phyloP scores from a whole-genome alignment of 2,888 invertebrate species.

The Cryptus armator region DNA sequence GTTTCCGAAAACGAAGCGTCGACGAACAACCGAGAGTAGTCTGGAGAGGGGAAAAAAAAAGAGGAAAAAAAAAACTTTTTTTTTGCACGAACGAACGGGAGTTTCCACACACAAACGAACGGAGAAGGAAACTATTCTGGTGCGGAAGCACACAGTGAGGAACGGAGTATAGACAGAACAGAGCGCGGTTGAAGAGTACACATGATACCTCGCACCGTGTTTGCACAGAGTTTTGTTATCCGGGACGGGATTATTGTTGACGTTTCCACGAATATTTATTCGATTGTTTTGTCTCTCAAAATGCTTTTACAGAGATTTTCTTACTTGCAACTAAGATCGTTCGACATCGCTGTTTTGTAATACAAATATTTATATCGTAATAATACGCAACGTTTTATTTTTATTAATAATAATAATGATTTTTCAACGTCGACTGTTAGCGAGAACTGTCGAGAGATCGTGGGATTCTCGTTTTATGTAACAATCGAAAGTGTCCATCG shows the following conservation, averaged over 20 bases:
- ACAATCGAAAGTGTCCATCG: background rate
- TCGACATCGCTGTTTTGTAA: background rate
- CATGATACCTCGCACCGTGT: conserved; percentile 40
- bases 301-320: background rate
- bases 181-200: conserved; percentile 47
- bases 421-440: too few relatives aligned
- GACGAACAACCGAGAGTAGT: conserved; percentile 37
- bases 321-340: background rate
- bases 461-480: background rate
- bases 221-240: conserved; percentile 42
- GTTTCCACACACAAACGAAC: conserved; percentile 24
- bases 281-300: background rate
- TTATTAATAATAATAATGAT: background rate
- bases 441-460: too few relatives aligned
- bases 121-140: conserved; percentile 55
- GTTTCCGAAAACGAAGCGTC: conserved; percentile 71
- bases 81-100: conserved; percentile 47
- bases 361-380: background rate
- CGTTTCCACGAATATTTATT: conserved; percentile 36
- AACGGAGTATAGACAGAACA: conserved; percentile 39
- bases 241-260: conserved; percentile 33
- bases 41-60: conserved; percentile 39
- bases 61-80: conserved; percentile 24
- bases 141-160: conserved; percentile 26
- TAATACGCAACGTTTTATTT: background rate